Base-by-base conservation (phyloP, 2,113 vertebrate genomes). In the Oncorhynchus nerka region DNA sequence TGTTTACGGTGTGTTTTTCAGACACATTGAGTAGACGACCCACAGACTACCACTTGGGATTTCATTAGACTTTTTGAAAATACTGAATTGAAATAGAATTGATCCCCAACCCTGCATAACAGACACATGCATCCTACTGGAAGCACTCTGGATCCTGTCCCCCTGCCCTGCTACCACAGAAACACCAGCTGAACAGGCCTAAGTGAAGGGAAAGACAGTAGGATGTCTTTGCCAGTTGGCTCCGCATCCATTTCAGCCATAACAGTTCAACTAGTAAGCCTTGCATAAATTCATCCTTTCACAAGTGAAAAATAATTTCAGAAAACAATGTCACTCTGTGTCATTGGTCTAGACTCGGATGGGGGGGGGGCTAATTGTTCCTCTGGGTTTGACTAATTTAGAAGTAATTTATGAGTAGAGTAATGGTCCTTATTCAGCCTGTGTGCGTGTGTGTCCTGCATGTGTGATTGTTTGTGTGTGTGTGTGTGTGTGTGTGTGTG, bases 191-290 rank as follows among this genome's bases (percentile, higher is more conserved):
- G 78, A 77, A 66, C 49, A 16, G 15, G 15, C 49, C n/a, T 13
- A 55, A 78, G 64, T 71, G 75, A 68, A 65, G 75, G 55, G 82
- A 80, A 74, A 78, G 69, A 74, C 76, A 22, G 72, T 87, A 86
- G 59, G 77, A 84, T 84, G 79, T 26, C 48, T 72, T 32, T 32
- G 83, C 82, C 86, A 88, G 80, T 73, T 89, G 88, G 89, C 86
- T 30, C 30, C n/a, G 73, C 66, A 69, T 84, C 76, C 24, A 19
- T 75, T 83, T 84, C 26, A 81, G 65, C 28, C 75, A 65, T 12
- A 13, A 24, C 7, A 48, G n/a, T 0, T 48, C 15, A 26, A 70
- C 22, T 13, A 69, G 71, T 59, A 79, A 15, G 72, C 69, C 57
- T 74, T 80, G 75, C 81, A 79, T 76, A 84, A 86, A 86, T 80